Conservation (phyloP, 2,797 vertebrate species). For the Myotis vivesi region DNA sequence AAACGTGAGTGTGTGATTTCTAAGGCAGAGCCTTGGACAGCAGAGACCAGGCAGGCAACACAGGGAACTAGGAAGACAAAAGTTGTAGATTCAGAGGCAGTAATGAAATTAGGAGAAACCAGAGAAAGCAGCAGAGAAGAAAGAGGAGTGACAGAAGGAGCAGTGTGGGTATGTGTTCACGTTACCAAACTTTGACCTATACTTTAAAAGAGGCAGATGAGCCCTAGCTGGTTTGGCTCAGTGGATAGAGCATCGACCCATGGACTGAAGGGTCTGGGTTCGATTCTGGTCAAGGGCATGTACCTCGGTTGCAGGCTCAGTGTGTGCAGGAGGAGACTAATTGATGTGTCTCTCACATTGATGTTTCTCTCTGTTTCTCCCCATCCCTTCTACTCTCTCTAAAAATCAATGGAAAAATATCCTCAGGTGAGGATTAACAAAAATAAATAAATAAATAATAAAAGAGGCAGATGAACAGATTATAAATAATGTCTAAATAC, state of each 20-base stretch:
- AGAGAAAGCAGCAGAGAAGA: background rate
- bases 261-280: background rate
- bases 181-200: background rate
- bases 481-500: background rate
- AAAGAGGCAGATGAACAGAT: background rate
- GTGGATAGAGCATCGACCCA: background rate
- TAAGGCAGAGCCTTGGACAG: background rate
- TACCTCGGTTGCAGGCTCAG: background rate
- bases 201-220: background rate
- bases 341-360: background rate
- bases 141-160: background rate
- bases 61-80: background rate
- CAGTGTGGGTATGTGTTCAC: background rate
- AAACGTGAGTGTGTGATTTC: background rate
- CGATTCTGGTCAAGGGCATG: background rate
- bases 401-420: background rate
- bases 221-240: background rate
- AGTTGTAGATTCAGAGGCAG: background rate
- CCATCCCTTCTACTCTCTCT: background rate
- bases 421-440: no score
- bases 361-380: background rate
- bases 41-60: background rate
- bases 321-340: background rate
- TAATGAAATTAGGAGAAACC: background rate
- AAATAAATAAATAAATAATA: background rate